Conservation (phyloP, 1,140 invertebrate species). For the Tyrophagus putrescentiae region DNA sequence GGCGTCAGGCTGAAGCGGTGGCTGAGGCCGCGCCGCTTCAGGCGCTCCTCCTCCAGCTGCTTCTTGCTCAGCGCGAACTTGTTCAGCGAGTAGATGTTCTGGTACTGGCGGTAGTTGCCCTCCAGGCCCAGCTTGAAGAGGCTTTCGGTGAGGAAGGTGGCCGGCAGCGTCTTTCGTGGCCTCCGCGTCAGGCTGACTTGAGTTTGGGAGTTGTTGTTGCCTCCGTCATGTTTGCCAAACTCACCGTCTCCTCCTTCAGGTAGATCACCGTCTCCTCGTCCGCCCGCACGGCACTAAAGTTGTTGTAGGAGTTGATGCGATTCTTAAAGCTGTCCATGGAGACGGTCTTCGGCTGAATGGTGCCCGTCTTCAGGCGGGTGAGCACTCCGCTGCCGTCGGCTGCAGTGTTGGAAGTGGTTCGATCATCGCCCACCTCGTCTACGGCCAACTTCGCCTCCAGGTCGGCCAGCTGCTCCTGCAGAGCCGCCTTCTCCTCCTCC, state of each 20-base stretch:
- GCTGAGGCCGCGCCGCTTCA: slow-evolving; percentile 80
- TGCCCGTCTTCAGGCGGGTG: slow-evolving; percentile 57
- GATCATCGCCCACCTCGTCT: slow-evolving; percentile 32
- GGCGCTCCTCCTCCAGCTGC: slow-evolving; percentile 88
- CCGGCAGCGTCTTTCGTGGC: slow-evolving; percentile 22
- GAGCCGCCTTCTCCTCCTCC: slow-evolving; percentile 7
- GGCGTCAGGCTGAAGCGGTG: slow-evolving; percentile 88
- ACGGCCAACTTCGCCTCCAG: slow-evolving; percentile 38
- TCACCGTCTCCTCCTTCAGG: slow-evolving; percentile 37
- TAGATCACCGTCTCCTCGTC: slow-evolving; percentile 30
- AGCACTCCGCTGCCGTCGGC: slow-evolving; percentile 36
- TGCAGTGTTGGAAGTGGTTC: slow-evolving; percentile 33
- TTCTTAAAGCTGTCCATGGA: slow-evolving; percentile 42
- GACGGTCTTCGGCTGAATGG: slow-evolving; percentile 47
- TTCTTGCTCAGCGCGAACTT: slow-evolving; percentile 74
- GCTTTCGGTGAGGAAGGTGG: slow-evolving; percentile 7
- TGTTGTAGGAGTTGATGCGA: not conserved
- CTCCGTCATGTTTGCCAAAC: too few species aligned
- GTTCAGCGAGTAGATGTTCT: slow-evolving; percentile 79
- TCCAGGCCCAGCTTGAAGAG: slow-evolving; percentile 40
- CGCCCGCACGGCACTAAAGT: slow-evolving; percentile 22
- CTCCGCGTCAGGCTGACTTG: slow-evolving; percentile 43
- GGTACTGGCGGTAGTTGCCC: slow-evolving; percentile 62
- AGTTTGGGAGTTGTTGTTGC: too few species aligned
- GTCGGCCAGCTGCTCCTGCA: slow-evolving; percentile 34